Evolutionary conservation across 1,140 invertebrate species (phyloP).

Genomic region (Zaprionus kolodkinae): DNA sequence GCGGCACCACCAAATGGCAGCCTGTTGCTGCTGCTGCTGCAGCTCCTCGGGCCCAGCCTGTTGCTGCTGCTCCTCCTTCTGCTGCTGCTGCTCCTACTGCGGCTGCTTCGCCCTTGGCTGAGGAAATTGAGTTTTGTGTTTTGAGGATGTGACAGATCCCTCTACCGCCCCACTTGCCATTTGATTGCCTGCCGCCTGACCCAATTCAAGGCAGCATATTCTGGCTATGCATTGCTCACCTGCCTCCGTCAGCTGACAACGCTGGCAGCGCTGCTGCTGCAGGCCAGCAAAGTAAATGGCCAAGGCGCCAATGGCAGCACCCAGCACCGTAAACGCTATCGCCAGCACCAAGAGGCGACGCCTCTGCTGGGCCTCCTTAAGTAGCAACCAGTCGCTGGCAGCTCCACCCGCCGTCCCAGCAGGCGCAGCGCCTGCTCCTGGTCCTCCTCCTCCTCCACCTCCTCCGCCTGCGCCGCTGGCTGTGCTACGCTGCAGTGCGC

Average conservation of each 20-base stretch:
- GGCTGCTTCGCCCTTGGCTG: conserved; percentile 32
- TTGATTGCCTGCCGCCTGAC: conserved; percentile 58
- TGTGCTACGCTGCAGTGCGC: conserved; percentile 52
- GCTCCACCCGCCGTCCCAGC: conserved; percentile 15
- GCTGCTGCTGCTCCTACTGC: conserved; percentile 23
- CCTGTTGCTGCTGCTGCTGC: conserved; percentile 43
- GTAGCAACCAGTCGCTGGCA: conserved; percentile 72
- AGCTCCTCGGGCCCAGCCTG: conserved; percentile 26
- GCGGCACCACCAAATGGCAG: conserved; percentile 15
- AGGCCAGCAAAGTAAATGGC: conserved; percentile 81
- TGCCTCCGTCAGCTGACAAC: conserved; percentile 50
- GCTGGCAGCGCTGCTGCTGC: conserved; percentile 70
- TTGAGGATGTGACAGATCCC: conserved; percentile 5
- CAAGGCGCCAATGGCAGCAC: conserved; percentile 79
- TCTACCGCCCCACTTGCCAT: not conserved
- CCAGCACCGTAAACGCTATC: conserved; percentile 76
- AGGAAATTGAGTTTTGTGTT: conserved; percentile 68
- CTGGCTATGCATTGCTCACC: conserved; percentile 50
- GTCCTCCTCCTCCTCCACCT: too few relatives aligned
- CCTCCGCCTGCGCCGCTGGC: not conserved
- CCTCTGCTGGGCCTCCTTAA: conserved; percentile 74
- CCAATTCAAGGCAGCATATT: conserved; percentile 23
- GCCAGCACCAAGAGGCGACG: conserved; percentile 75
- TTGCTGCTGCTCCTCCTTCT: conserved; percentile 32
- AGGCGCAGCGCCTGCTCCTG: conserved; percentile 8